A percentile compares a stretch with the other conserved stretches of the same genome.
These are phyloP conservation scores for Ifrita kowaldi DNA, from an alignment of 2,113 vertebrate species.

Conservation along the genomic window DNA sequence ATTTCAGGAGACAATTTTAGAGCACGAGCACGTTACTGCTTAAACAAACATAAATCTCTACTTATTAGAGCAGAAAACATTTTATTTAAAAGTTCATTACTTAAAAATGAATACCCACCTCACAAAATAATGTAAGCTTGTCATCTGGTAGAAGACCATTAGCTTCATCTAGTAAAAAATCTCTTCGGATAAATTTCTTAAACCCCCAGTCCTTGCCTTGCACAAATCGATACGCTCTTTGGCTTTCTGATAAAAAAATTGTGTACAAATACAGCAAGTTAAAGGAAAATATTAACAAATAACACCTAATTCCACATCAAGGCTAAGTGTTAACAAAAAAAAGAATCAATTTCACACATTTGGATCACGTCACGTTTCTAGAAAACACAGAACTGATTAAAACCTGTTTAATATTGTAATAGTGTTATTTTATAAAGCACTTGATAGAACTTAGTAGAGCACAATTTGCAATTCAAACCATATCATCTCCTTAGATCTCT, in stretches of 20 bases:
- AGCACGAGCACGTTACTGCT: not conserved
- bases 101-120: constrained; percentile 76
- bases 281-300: not conserved
- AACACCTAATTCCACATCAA: not conserved
- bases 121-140: constrained; percentile 97
- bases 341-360: not conserved
- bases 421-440: not conserved
- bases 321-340: not conserved
- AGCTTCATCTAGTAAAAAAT: constrained; percentile 97
- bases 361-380: not conserved
- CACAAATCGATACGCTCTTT: constrained; percentile 99
- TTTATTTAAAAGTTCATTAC: not conserved
- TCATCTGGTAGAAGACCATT: constrained; percentile 97
- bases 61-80: not conserved
- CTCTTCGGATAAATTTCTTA: constrained; percentile 98
- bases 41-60: not conserved
- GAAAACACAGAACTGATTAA: not conserved
- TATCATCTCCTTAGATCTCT: not conserved
- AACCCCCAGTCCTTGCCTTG: constrained; percentile 99
- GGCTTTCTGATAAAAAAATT: constrained; percentile 85
- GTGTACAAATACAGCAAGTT: not conserved
- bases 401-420: not conserved
- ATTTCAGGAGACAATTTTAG: not conserved
- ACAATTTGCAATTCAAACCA: not conserved
- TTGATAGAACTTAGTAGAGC: not conserved